Base-by-base conservation (phyloP, 2,797 vertebrate genomes). In the Falco naumanni region DNA sequence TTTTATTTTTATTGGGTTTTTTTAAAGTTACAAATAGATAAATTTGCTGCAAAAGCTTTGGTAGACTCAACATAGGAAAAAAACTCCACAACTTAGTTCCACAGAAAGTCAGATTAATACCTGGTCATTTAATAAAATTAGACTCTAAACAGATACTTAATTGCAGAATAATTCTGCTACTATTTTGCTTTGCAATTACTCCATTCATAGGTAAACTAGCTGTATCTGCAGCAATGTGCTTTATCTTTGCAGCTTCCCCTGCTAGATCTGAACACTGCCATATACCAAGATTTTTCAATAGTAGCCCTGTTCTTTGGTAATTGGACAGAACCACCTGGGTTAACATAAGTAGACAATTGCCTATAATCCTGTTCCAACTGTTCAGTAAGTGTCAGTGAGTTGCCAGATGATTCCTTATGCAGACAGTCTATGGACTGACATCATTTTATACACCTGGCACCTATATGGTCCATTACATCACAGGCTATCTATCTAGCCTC, bases 11-110 rank as follows among this genome's bases (percentile, higher is more conserved):
- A 69, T 19, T 60, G 17, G 3, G 6, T 41, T 47, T 85, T 53
- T 72, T 33, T 17, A 17, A 60, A 77, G n/a, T 79, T 84, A 59
- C 57, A 26, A 95, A 63, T 31, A 10, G 9, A 51, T 79, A 90
- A 26, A 39, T 54, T 39, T 83, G 21, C 54, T 78, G 56, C 63
- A 68, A 79, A 89, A 83, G 21, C 39, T 81, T 48, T 64, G 11
- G 4, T 41, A 75, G 37, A 70, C 15, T 71, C 56, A 34, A 19
- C 21, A 54, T 0, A 60, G 5, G 2, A 48, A 69, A 82, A 84
- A 39, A 7, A 0, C 0, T 4, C 9, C 56, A 9, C 29, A 59
- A 63, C 11, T 53, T 64, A 45, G 29, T 68, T 80, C 5, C 19
- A 61, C 7, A 75, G 39, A 65, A 88, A 65, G 33, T 37, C 21